These are phyloP conservation scores for Ploceus nigricollis DNA, from an alignment of 2,113 vertebrate species.

Conservation along the genomic window DNA sequence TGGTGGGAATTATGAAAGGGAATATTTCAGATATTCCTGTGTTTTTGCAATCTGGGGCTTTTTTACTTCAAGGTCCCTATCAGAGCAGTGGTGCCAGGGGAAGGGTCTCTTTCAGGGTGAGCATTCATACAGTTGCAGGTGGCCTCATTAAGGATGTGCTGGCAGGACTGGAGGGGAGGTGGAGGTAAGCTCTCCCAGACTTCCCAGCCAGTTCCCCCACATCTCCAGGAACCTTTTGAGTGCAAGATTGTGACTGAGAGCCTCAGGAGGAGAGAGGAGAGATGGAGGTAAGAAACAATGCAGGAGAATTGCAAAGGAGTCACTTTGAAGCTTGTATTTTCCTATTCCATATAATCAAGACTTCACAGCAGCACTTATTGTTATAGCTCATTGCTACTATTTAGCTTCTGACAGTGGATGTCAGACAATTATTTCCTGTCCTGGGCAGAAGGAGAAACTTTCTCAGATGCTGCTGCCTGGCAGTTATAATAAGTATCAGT, in stretches of 20 bases:
- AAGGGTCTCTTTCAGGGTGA: background rate
- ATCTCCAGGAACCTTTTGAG: rapidly evolving
- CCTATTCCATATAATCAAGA: background rate
- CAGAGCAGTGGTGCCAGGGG: background rate
- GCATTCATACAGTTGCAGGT: rapidly evolving
- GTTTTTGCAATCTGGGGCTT: background rate
- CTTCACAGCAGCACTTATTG: background rate
- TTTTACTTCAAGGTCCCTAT: background rate
- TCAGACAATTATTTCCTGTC: background rate
- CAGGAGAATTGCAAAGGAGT: background rate
- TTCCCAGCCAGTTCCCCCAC: background rate
- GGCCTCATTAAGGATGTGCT: background rate
- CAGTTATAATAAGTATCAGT: background rate
- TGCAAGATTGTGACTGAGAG: background rate
- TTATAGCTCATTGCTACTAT: background rate
- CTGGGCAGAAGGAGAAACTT: background rate
- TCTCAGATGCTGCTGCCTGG: background rate
- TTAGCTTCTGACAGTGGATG: background rate
- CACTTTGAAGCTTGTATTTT: background rate
- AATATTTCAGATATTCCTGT: background rate
- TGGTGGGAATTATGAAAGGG: background rate
- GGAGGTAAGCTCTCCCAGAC: background rate
- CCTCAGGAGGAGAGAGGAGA: background rate
- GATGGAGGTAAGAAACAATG: background rate
- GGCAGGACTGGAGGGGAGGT: background rate